These are phyloP conservation scores for Menidia beryllina DNA, from an alignment of 2,113 vertebrate genomes.

Conservation along the genomic window DNA sequence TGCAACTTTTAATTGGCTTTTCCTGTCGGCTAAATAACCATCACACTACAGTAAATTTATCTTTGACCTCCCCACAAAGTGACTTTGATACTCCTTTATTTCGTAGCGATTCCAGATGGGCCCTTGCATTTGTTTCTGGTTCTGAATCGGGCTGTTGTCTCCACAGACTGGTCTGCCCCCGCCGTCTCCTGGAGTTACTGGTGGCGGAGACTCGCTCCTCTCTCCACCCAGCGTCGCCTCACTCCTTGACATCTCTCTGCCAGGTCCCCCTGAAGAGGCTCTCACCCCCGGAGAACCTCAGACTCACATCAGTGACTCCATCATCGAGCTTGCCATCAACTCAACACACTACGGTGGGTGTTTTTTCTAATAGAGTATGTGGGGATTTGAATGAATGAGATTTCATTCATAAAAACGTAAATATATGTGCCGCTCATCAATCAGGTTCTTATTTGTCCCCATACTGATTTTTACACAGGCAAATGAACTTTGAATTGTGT, in stretches of 20 bases:
- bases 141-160: conserved; percentile 25
- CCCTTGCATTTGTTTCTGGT: not conserved
- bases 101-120: not conserved
- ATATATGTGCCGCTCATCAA: too few species aligned
- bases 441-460: too few species aligned
- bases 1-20: too few species aligned
- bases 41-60: too few species aligned
- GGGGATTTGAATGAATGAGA: too few species aligned
- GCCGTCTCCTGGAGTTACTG: conserved; percentile 78
- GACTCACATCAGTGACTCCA: conserved; percentile 97
- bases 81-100: too few species aligned
- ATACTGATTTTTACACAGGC: too few species aligned
- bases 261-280: conserved; percentile 94
- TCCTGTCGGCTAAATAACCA: too few species aligned
- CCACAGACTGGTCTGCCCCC: conserved; percentile 86
- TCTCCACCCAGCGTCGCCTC: conserved; percentile 95
- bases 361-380: too few species aligned
- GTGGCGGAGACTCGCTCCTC: conserved; percentile 85
- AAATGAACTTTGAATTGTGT: too few species aligned
- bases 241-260: conserved; percentile 95
- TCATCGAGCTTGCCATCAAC: conserved; percentile 98
- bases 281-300: conserved; percentile 91
- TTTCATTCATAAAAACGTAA: too few species aligned
- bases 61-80: too few species aligned
- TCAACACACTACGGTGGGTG: conserved; percentile 91